Evolutionary conservation across 2,888 invertebrate species (phyloP), one percentile per base, ranked within the genome.

Genomic region (Volucella inanis): DNA sequence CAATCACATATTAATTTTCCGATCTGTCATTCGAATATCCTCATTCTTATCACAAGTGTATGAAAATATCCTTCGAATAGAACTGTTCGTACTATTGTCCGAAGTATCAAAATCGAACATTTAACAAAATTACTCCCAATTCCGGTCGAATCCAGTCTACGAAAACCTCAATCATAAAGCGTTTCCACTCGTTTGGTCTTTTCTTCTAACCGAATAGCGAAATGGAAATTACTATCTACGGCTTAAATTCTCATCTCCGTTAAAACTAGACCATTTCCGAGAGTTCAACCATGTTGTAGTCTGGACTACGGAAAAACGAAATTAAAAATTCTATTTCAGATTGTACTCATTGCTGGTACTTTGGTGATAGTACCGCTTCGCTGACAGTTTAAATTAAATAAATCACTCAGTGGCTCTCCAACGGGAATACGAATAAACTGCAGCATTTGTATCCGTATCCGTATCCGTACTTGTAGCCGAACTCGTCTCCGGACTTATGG

Each of bases 371-470:
- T 39, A 10, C 18, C 70, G 47, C 64, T 62, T 41, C 47, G 70
- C n/a, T 85, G 85, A 81, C 85, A 77, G 67, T 81, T 72, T 77
- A 85, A 85, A 85, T 85, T 85, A 71, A 85, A 85, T 85, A 85
- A 85, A 85, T 85, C 85, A 81, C 76, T 85, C 85, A 85, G 50
- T 57, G 57, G 61, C 45, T 47, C 55, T 67, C 6, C 0, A 4
- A 6, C 31, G 57, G 59, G 57, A 49, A 31, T 15, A 39, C 61
- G 3, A 38, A 45, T 18, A 45, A 15, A 65, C 43, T 57, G 38
- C 31, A 62, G 62, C 31, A 49, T 45, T 41, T 6, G 31, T 31
- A 31, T 31, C 31, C 31, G 31, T 6, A 31, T 31, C 1, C 31
- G 31, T 31, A 31, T 31, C 31, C 38, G 15, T n/a, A 47, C 41